These are phyloP conservation scores for Mythimna vitellina DNA, from an alignment of 2,888 invertebrate genomes.

Conservation along the genomic window DNA sequence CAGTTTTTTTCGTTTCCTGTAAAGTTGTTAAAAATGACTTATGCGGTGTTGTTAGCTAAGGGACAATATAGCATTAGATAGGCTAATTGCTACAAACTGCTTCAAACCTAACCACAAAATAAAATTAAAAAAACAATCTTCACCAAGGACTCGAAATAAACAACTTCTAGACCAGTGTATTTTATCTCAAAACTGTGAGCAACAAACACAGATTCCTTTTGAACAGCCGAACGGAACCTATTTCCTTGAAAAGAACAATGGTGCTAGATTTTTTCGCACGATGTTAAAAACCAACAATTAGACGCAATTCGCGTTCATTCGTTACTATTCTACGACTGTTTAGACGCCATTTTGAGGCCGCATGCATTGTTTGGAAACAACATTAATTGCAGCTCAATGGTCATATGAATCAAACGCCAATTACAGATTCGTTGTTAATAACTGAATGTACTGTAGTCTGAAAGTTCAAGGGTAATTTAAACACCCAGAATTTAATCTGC, in stretches of 20 bases:
- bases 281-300: slow-evolving; percentile 78
- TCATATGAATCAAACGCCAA: slow-evolving; percentile 65
- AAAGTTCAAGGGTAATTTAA: slow-evolving; percentile 58
- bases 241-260: slow-evolving; percentile 80
- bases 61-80: background rate
- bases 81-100: background rate
- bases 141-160: slow-evolving; percentile 22
- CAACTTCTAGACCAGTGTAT: slow-evolving; percentile 15
- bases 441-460: slow-evolving; percentile 36
- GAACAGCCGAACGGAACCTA: slow-evolving; percentile 58
- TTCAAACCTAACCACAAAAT: slow-evolving; percentile 16
- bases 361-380: slow-evolving; percentile 70
- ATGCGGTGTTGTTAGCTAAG: no score
- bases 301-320: slow-evolving; percentile 78
- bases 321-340: slow-evolving; percentile 69
- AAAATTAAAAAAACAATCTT: slow-evolving; percentile 26
- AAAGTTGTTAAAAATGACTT: no score
- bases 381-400: slow-evolving; percentile 70
- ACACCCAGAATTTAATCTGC: slow-evolving; percentile 28
- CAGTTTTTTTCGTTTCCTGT: no score
- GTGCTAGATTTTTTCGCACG: slow-evolving; percentile 82
- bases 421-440: slow-evolving; percentile 61
- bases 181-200: slow-evolving; percentile 35
- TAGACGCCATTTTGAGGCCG: slow-evolving; percentile 68
- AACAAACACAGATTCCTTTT: slow-evolving; percentile 39